phyloP scores from a whole-genome alignment of 2,888 invertebrate genomes.

The Agapostemon virescens region DNA sequence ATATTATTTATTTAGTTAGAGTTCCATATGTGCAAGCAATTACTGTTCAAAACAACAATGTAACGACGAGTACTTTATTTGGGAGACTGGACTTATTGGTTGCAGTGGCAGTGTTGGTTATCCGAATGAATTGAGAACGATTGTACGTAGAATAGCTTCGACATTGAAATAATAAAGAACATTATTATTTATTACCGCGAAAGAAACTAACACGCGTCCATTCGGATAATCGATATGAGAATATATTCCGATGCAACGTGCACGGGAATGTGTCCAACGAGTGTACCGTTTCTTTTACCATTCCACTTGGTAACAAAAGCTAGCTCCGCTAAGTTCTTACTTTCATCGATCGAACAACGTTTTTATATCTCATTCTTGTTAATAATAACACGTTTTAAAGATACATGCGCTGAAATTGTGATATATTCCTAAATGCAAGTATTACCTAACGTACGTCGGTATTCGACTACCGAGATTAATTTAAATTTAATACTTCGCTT shows the following conservation, averaged over 20 bases:
- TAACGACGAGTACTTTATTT: background rate
- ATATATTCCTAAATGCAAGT: conserved; percentile 41
- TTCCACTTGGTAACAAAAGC: conserved; percentile 34
- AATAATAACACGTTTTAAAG: conserved; percentile 10
- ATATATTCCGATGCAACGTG: conserved; percentile 36
- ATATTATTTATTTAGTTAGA: conserved; percentile 2
- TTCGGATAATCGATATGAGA: conserved; percentile 43
- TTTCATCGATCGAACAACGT: conserved; percentile 20
- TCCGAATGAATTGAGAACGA: conserved; percentile 41
- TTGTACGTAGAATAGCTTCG: background rate
- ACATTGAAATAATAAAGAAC: conserved; percentile 19
- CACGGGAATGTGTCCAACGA: conserved; percentile 20
- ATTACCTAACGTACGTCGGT: conserved; percentile 20
- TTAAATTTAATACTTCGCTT: background rate
- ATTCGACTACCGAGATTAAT: background rate
- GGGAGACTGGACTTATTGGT: background rate
- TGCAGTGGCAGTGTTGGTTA: conserved; percentile 35
- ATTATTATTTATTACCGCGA: background rate
- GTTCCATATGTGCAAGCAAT: background rate
- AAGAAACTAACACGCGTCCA: background rate
- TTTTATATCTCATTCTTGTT: conserved; percentile 1
- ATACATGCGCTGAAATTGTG: conserved; percentile 15
- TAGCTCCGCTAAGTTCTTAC: conserved; percentile 22
- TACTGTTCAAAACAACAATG: conserved; percentile 5
- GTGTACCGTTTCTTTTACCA: conserved; percentile 26